Evolutionary conservation across 2,113 vertebrate species (phyloP).

Genomic region (Nibea albiflora): DNA sequence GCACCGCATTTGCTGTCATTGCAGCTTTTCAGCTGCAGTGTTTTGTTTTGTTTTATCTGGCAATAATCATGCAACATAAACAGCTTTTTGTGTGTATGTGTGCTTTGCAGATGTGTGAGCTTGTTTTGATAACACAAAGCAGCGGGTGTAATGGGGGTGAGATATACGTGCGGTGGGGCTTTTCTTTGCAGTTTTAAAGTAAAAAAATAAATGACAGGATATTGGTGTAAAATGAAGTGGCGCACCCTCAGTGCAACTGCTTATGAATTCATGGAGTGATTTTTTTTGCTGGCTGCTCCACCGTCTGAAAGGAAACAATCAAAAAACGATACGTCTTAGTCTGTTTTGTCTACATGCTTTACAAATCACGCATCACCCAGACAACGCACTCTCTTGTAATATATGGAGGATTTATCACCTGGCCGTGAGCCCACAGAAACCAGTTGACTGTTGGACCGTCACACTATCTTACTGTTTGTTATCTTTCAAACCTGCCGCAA

Average conservation of each 20-base stretch:
- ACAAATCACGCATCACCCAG: neutral
- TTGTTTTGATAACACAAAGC: neutral
- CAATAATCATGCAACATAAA: neutral
- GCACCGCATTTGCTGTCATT: neutral
- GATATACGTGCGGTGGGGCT: neutral
- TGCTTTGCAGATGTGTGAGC: neutral
- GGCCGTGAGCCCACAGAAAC: conserved; percentile 71
- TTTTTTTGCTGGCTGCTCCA: neutral
- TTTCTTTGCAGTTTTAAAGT: neutral
- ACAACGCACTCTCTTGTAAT: conserved; percentile 1
- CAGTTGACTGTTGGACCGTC: conserved; percentile 28
- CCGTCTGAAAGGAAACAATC: neutral
- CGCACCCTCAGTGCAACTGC: neutral
- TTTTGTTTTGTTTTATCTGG: neutral
- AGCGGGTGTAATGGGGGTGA: neutral
- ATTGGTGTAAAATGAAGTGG: neutral
- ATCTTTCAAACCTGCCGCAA: conserved; percentile 61
- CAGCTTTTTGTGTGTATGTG: neutral
- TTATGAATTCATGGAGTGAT: neutral
- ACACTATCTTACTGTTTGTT: conserved; percentile 55
- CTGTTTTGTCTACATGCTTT: neutral
- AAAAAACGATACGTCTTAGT: neutral
- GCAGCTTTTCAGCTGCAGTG: neutral
- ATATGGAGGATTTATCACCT: neutral
- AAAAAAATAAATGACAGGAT: neutral